Evolutionary conservation across 2,888 invertebrate genomes (phyloP), one percentile per base, ranked within the genome.

Genomic region (Dryobota labecula): DNA sequence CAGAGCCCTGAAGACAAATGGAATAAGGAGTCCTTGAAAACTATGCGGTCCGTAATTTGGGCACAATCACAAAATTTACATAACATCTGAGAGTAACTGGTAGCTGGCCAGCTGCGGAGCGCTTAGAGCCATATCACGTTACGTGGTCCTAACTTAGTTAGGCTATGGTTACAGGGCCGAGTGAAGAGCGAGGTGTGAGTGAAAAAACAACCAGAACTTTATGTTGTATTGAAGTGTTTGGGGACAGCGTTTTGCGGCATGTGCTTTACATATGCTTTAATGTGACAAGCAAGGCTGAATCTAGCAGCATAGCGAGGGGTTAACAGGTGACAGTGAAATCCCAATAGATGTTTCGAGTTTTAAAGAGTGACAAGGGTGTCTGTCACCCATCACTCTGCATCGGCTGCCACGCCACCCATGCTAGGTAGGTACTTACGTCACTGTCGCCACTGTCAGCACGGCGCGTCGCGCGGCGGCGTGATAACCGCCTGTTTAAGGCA

Each of bases 51-150:
- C 43, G n/a, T 51, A 74, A 79, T 54, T 78, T 60, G 36, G 60
- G 60, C n/a, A 66, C 70, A 62, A 75, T 78, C 70, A 57, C 70
- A 49, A 43, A 78, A 75, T 80, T 75, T 70, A 80, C 76, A 67
- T 76, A 80, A 61, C 72, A 57, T 76, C 38, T 51, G 33, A 74
- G 49, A 30, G 56, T 57, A 74, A 70, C 54, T 67, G 43, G 60
- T 72, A 57, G 60, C 58, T 77, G 77, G 53, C 65, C 76, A 78
- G 80, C 65, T 70, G 62, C 27, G 65, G 36, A 73, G 18, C 56
- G 69, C 78, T 70, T 67, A 68, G 51, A 62, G 67, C 54, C 69
- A 70, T 73, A 73, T 73, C 70, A 78, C 64, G 63, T 72, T 73
- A 70, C 67, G 61, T 65, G 60, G 61, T 64, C 58, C 56, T 71